Percentiles rank a stretch among this genome's conserved stretches.
Evolutionary conservation across 2,797 vertebrate genomes (phyloP).

Genomic region (Tragelaphus eurycerus): DNA sequence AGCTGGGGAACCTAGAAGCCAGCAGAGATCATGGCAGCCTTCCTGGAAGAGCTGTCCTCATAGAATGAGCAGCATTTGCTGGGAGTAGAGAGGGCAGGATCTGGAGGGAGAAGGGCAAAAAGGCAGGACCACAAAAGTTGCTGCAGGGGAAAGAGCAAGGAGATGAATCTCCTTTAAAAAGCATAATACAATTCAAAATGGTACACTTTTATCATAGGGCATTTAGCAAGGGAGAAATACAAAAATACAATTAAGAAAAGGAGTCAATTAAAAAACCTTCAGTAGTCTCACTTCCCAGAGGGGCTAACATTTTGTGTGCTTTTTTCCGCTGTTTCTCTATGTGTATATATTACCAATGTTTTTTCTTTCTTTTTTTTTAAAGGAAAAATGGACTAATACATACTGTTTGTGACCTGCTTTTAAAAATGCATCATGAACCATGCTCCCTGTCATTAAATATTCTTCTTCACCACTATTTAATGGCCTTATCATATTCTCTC

Average conservation of each 20-base stretch:
- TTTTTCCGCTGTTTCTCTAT: not conserved
- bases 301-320: not conserved
- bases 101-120: not conserved
- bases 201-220: not conserved
- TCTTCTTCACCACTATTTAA: slow-evolving; percentile 50
- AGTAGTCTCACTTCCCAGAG: not conserved
- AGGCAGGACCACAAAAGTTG: not conserved
- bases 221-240: not conserved
- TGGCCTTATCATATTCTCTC: slow-evolving; percentile 62
- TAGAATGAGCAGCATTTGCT: not conserved
- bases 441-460: slow-evolving; percentile 48
- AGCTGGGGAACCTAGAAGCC: not conserved
- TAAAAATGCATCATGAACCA: slow-evolving; percentile 32
- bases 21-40: not conserved
- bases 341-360: not conserved
- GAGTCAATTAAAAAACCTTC: not conserved
- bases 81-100: not conserved
- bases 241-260: slow-evolving; percentile 36
- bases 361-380: not conserved
- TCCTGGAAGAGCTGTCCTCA: slow-evolving; percentile 3
- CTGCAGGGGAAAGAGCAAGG: not conserved
- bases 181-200: not conserved
- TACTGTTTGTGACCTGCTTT: slow-evolving; percentile 63
- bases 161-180: not conserved
- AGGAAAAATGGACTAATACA: slow-evolving; percentile 11